Evolutionary conservation across 2,888 invertebrate genomes (phyloP), one percentile per base, ranked within the genome.

Genomic region (Sphinx pinastri): DNA sequence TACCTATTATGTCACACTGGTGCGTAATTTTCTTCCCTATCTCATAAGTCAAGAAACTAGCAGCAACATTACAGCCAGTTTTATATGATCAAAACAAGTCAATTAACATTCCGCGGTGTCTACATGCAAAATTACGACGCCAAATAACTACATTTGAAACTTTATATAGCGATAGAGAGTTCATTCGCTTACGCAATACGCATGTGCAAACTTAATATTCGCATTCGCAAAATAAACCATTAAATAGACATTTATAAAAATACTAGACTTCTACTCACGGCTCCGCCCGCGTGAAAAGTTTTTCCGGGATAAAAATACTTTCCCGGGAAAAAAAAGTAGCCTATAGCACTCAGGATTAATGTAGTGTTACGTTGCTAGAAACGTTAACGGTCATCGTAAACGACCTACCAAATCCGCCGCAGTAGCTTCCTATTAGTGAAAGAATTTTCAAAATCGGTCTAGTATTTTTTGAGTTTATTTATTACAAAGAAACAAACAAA

Each of bases 91-190:
- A 81, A 79, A 83, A 85, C 83, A 85, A 80, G 75, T 74, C 77
- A 71, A 82, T 85, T 82, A 80, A 80, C 78, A 83, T 85, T 80
- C 84, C 73, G 67, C 58, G 71, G 77, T 73, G 76, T 80, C 79
- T 71, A 60, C 60, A 47, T 60, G 60, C 60, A 47, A 60, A 60
- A 60, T 47, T 45, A 47, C 47, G 16, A 47, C 60, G 60, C 16
- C 45, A 14, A 16, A 38, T 59, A 59, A 60, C 47, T 60, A 47
- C n/a, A 60, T 60, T 16, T 60, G 60, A n/a, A 16, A 60, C 59
- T 60, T 38, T 45, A n/a, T 16, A 38, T 45, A 45, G 12, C 57
- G 57, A 8, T 55, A 55, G 16, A 38, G 59, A 55, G 55, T 55
- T 55, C 55, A 55, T 55, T 55, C 55, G 55, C 19, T 16, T 55